Conservation (phyloP, 2,797 vertebrate species). For the Coranthus polyacanthus region DNA sequence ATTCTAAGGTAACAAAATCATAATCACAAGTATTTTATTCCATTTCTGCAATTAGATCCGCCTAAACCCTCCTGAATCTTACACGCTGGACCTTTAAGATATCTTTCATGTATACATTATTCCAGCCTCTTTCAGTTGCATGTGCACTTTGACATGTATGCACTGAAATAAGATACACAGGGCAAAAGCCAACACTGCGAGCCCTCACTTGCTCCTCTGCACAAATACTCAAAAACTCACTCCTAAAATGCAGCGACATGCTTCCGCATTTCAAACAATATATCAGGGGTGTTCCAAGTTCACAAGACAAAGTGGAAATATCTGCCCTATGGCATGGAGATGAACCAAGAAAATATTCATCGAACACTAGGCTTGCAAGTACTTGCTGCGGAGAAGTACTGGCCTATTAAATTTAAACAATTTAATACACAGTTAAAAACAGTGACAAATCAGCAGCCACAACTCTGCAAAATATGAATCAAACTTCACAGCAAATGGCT, state of each 20-base stretch:
- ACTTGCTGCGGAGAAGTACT: conserved; percentile 13
- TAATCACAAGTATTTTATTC: too few relatives aligned
- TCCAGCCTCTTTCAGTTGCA: conserved; percentile 21
- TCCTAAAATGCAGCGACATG: conserved; percentile 25
- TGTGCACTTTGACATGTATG: conserved; percentile 28
- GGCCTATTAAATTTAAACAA: conserved; percentile 10
- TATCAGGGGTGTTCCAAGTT: conserved; percentile 18
- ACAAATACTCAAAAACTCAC: conserved; percentile 19
- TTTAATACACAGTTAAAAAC: not conserved
- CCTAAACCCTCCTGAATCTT: too few relatives aligned
- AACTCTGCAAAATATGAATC: conserved; percentile 17
- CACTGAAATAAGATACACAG: conserved; percentile 43
- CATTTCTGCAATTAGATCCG: too few relatives aligned
- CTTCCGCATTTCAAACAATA: conserved; percentile 6
- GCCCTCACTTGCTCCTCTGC: conserved; percentile 54
- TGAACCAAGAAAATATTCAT: conserved; percentile 1
- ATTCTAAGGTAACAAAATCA: too few relatives aligned
- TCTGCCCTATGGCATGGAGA: conserved; percentile 6
- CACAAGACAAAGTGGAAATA: conserved; percentile 17
- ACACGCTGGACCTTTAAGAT: not conserved
- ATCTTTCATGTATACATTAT: conserved; percentile 8
- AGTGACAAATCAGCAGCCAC: conserved; percentile 5
- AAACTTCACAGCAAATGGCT: conserved; percentile 10
- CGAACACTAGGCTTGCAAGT: conserved; percentile 20
- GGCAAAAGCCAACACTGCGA: conserved; percentile 46